Base-by-base conservation (phyloP, 2,113 vertebrate genomes). In the Myiozetetes cayanensis region DNA sequence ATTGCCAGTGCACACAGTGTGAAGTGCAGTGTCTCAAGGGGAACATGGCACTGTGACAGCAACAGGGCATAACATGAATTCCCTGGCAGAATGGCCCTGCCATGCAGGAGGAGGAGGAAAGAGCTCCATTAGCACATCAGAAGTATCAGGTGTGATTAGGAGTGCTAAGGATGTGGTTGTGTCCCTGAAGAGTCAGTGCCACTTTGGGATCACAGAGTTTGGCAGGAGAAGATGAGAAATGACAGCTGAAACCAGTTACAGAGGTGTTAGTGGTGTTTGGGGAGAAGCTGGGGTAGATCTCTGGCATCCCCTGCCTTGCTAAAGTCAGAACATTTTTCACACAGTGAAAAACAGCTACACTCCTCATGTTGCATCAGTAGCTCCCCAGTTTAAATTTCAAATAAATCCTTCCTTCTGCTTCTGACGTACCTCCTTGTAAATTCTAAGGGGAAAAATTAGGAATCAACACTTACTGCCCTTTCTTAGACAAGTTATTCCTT, bases 21-120 rank as follows among this genome's bases (percentile, higher is more conserved):
- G 44, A n/a, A 30, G 8, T 6, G 68, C 74, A 47, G 55, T 0
- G 2, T 35, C 89, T 53, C 58, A 6, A 19, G 19, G 31, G 78
- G 20, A 49, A 4, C 0, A 0, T 15, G 50, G 33, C 37, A 49
- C 7, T 7, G 18, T 0, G 10, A 6, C n/a, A 70, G 49, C n/a
- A 21, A 0, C 10, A 10, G 59, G 75, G 83, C 62, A 58, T 35
- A 19, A 52, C 30, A 4, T 2, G 44, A 50, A 66, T 61, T 7
- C 24, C 35, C 8, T 1, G 33, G 27, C 43, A 78, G 41, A 35
- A 46, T 1, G 12, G 55, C 55, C 44, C 63, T 59, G 90, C 15
- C 39, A 2, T 0, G 3, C 22, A 8, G n/a, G 12, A 27, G 21
- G 12, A 27, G 19, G 27, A 84, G 50, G 82, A 44, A 47, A 30